These are phyloP conservation scores for Ispidina picta DNA, from an alignment of 2,797 vertebrate genomes.

Conservation along the genomic window DNA sequence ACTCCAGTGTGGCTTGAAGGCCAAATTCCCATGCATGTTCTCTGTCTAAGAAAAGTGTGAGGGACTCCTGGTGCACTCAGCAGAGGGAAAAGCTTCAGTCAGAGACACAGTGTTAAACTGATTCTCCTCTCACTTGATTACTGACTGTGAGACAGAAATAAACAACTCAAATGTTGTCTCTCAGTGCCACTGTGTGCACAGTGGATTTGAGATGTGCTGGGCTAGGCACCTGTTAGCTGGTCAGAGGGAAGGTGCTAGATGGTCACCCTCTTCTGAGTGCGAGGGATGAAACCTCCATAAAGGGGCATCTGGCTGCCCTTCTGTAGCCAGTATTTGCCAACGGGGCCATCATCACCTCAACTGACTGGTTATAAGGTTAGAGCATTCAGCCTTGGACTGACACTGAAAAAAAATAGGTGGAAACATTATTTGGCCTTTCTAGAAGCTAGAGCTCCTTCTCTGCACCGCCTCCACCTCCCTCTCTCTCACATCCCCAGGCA, in stretches of 20 bases:
- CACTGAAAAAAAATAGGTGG: background rate
- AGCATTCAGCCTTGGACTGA: background rate
- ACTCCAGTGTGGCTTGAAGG: background rate
- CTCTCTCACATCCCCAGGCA: background rate
- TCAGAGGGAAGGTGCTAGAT: background rate
- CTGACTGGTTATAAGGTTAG: background rate
- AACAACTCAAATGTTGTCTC: background rate
- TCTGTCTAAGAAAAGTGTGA: rapidly evolving
- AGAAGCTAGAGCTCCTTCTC: background rate
- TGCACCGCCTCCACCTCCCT: background rate
- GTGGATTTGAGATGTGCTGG: background rate
- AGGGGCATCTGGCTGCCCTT: background rate
- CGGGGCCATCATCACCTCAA: rapidly evolving
- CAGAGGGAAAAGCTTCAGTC: background rate
- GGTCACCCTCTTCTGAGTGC: rapidly evolving
- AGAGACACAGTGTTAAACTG: background rate
- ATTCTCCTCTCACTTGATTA: background rate
- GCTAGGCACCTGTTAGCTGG: background rate
- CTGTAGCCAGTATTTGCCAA: background rate
- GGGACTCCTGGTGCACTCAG: background rate
- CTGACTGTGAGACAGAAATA: background rate
- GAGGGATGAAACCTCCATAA: background rate
- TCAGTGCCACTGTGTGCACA: background rate
- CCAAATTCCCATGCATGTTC: background rate
- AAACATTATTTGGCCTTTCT: background rate